These are phyloP conservation scores for Hydroisotoma schaefferi DNA, from an alignment of 2,888 invertebrate species.

Conservation along the genomic window DNA sequence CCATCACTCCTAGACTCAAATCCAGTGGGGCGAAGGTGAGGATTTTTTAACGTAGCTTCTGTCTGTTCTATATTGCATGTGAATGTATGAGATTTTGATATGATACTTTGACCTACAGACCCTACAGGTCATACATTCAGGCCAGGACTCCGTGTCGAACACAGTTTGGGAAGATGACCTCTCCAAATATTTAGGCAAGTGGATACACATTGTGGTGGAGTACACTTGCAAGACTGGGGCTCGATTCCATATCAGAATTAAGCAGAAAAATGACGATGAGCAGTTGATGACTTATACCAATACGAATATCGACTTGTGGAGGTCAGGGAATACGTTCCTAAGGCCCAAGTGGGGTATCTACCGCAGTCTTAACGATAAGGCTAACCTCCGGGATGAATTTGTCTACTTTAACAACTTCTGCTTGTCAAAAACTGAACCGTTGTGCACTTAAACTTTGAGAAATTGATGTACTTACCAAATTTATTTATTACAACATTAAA, in stretches of 20 bases:
- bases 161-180: slow-evolving; percentile 22
- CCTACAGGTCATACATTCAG: slow-evolving; percentile 33
- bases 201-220: slow-evolving; percentile 39
- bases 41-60: neutral
- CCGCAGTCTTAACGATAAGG: slow-evolving; percentile 37
- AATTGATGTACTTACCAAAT: too few relatives aligned
- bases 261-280: slow-evolving; percentile 16
- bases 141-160: slow-evolving; percentile 10
- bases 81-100: neutral
- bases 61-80: neutral
- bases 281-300: slow-evolving; percentile 25
- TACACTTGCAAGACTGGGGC: slow-evolving; percentile 25
- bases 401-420: slow-evolving; percentile 40
- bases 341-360: slow-evolving; percentile 46
- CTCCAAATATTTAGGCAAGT: slow-evolving; percentile 31
- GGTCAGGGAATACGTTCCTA: slow-evolving; percentile 21
- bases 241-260: slow-evolving; percentile 24
- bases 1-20: slow-evolving; percentile 31
- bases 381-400: slow-evolving; percentile 34
- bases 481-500: too few relatives aligned
- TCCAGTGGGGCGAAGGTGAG: slow-evolving; percentile 10
- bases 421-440: too few relatives aligned
- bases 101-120: too few relatives aligned
- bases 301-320: slow-evolving; percentile 37
- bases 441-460: too few relatives aligned